Evolutionary conservation across 1,140 invertebrate species (phyloP).

Genomic region (Diorhabda elongata): DNA sequence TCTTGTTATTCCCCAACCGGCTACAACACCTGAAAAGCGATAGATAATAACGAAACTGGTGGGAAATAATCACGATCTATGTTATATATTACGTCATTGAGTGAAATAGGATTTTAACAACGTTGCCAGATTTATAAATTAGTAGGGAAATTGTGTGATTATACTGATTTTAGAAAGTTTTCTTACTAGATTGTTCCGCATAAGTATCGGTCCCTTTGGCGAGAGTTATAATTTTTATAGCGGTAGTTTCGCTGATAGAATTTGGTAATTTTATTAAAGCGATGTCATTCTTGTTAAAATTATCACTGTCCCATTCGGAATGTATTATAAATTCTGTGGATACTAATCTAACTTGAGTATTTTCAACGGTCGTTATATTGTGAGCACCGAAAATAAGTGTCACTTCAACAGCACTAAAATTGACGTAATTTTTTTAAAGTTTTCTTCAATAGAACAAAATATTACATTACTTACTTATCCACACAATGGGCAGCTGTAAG

Average conservation of each 20-base stretch:
- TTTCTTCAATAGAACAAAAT: background rate
- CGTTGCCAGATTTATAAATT: too few relatives aligned
- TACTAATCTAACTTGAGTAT: slow-evolving; percentile 5
- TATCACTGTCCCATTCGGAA: slow-evolving; percentile 1
- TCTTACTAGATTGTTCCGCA: background rate
- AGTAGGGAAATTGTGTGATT: too few relatives aligned
- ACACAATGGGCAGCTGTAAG: slow-evolving; percentile 59
- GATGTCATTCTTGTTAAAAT: slow-evolving; percentile 20
- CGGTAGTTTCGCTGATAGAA: slow-evolving; percentile 14
- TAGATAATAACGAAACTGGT: too few relatives aligned
- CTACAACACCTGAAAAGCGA: slow-evolving; percentile 16
- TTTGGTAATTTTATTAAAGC: slow-evolving; percentile 21
- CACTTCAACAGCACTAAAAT: slow-evolving; percentile 14
- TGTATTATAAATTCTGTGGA: slow-evolving; percentile 15
- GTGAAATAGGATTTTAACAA: too few relatives aligned
- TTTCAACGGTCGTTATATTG: slow-evolving; percentile 4
- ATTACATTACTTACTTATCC: slow-evolving; percentile 17
- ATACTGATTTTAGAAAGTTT: too few relatives aligned
- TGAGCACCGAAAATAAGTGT: slow-evolving; percentile 20
- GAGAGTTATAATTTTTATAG: slow-evolving; percentile 18
- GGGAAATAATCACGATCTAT: too few relatives aligned
- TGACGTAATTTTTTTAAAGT: background rate
- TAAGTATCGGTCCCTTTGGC: slow-evolving; percentile 20
- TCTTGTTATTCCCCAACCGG: slow-evolving; percentile 26
- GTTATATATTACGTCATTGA: too few relatives aligned